Evolutionary conservation across 2,888 invertebrate genomes (phyloP).

Genomic region (Stenodema calcarata): DNA sequence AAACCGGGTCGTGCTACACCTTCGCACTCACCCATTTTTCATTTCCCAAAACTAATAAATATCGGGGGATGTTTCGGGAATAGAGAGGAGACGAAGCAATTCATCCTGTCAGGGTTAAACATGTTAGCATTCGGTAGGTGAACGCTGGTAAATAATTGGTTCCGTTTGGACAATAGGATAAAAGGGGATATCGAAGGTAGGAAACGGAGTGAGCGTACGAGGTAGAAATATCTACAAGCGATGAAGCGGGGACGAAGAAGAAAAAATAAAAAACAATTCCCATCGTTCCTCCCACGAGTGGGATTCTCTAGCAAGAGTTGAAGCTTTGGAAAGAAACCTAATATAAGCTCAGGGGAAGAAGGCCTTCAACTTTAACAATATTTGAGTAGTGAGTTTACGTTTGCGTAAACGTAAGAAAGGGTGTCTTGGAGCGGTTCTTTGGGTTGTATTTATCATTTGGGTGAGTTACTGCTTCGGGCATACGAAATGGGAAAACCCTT

Average conservation of each 20-base stretch:
- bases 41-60: not conserved
- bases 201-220: not conserved
- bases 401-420: not conserved
- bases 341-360: not conserved
- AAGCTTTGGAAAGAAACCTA: not conserved
- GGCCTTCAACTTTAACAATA: not conserved
- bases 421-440: not conserved
- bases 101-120: not conserved
- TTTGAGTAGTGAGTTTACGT: not conserved
- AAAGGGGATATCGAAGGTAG: not conserved
- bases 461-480: not conserved
- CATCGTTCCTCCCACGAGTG: not conserved
- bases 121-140: not conserved
- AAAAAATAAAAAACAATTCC: not conserved
- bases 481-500: not conserved
- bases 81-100: not conserved
- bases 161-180: slow-evolving; percentile 2
- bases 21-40: not conserved
- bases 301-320: not conserved
- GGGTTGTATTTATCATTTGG: not conserved
- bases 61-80: not conserved
- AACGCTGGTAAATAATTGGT: not conserved
- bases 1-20: not conserved
- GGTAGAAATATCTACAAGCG: not conserved
- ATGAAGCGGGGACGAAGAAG: not conserved